These are phyloP conservation scores for Pollenia labialis DNA, from an alignment of 2,888 invertebrate species.

Conservation along the genomic window DNA sequence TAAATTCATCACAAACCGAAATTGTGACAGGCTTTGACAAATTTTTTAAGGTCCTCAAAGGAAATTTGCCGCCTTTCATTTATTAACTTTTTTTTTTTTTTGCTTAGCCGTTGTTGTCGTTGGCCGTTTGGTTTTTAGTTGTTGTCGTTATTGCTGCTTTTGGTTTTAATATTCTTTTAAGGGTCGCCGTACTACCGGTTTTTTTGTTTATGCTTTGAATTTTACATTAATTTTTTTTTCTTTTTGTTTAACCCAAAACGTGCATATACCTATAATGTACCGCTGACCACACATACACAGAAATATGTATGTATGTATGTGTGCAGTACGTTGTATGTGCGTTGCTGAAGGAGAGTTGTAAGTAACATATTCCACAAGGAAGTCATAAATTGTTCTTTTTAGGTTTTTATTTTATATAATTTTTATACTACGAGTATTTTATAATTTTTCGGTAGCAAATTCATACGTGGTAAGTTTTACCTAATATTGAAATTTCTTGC, in stretches of 20 bases:
- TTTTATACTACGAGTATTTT: conserved; percentile 38
- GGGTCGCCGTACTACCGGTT: conserved; percentile 68
- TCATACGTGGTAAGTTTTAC: conserved; percentile 24
- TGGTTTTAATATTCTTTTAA: conserved; percentile 61
- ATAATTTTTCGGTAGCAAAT: conserved; percentile 63
- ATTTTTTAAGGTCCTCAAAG: conserved; percentile 76
- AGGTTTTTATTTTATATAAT: conserved; percentile 37
- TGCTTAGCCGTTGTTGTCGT: conserved; percentile 28
- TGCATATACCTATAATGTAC: conserved; percentile 16
- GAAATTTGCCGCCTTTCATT: conserved; percentile 72
- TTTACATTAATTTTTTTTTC: conserved; percentile 28
- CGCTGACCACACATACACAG: conserved; percentile 1
- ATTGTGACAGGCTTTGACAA: conserved; percentile 78
- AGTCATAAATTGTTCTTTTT: conserved; percentile 75
- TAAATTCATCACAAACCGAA: conserved; percentile 75
- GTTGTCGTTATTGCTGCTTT: conserved; percentile 29
- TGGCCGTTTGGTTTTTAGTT: conserved; percentile 49
- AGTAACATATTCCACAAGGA: conserved; percentile 69
- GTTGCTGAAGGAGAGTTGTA: conserved; percentile 23
- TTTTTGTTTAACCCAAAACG: conserved; percentile 10
- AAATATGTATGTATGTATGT: not conserved
- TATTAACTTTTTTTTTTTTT: conserved; percentile 50
- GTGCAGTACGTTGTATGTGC: conserved; percentile 8
- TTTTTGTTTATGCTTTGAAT: conserved; percentile 56
- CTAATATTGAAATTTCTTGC: conserved; percentile 40